phyloP scores from a whole-genome alignment of 2,113 vertebrate genomes.

The Engraulis encrasicolus region DNA sequence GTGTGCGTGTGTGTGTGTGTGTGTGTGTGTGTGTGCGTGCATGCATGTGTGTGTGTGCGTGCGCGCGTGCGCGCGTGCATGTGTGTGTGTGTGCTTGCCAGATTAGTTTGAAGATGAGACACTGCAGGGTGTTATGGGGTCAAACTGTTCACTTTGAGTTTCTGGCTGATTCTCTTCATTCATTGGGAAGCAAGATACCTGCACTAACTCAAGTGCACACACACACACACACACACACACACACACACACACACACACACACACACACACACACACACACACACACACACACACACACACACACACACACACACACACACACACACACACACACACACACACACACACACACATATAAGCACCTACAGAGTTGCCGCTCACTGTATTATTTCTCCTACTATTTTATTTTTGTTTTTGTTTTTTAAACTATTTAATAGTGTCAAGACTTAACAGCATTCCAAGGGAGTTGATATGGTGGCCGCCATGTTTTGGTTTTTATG shows the following conservation, averaged over 20 bases:
- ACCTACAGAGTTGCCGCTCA: too few species aligned
- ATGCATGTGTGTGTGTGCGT: not conserved
- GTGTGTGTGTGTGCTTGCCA: not conserved
- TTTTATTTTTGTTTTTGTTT: too few species aligned
- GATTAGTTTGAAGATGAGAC: too few species aligned
- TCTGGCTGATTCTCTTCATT: too few species aligned
- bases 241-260: not conserved
- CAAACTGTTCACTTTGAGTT: too few species aligned
- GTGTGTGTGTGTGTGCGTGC: not conserved
- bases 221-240: not conserved
- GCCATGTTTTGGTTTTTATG: too few species aligned
- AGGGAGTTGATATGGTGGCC: too few species aligned
- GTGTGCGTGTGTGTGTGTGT: not conserved
- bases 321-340: slow-evolving; percentile 30
- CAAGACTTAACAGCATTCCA: too few species aligned
- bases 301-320: slow-evolving; percentile 15
- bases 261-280: too few species aligned
- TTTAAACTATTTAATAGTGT: too few species aligned
- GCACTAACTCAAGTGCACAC: not conserved
- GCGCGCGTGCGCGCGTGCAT: not conserved
- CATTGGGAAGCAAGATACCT: too few species aligned
- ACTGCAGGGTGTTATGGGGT: not conserved
- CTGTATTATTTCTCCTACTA: too few species aligned
- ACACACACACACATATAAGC: not conserved
- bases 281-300: not conserved